Evolutionary conservation across 2,888 invertebrate genomes (phyloP), one percentile per base, ranked within the genome.

Genomic region (Hofmannophila pseudospretella): DNA sequence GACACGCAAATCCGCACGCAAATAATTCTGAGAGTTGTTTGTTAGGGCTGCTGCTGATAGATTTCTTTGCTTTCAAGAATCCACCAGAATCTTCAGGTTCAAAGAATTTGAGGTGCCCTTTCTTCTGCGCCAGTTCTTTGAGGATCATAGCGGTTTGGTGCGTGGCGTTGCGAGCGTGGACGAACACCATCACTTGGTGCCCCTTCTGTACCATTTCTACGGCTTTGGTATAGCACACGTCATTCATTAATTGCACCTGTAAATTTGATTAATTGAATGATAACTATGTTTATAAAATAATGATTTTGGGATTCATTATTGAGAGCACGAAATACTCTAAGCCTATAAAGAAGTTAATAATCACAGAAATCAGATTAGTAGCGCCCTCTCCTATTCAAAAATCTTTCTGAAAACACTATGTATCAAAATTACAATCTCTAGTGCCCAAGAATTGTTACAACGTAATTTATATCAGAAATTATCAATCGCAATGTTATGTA

Each of bases 161-260:
- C 0, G 99, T 99, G 7, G 97, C 96, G 87, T 98, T 99, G 14
- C 99, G 90, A 0, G 99, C 97, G 76, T 99, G 99, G 0, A 99
- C 99, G 75, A 99, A 99, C 0, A 99, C 96, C 96, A 99, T 97
- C 0, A 96, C 94, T 88, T 99, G 99, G 70, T 99, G 96, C 0
- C 96, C 97, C 51, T 94, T 91, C 51, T 89, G 91, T 1, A 96
- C 94, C 92, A 95, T 94, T 10, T 95, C 92, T 0, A 91, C 58
- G 0, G 96, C 95, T 86, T 98, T 97, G 28, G 97, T 94, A 76
- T 97, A 99, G 71, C 98, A 98, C 42, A 96, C 91, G 41, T 91
- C 89, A 77, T 99, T 97, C 94, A 98, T 96, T 55, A 93, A 92
- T 50, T 90, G 89, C 53, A 91, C 88, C 79, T 93, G 81, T 1